Percentiles rank a stretch among this genome's conserved stretches.
These are phyloP conservation scores for Polyommatus iphigenia DNA, from an alignment of 2,888 invertebrate genomes.

Conservation along the genomic window DNA sequence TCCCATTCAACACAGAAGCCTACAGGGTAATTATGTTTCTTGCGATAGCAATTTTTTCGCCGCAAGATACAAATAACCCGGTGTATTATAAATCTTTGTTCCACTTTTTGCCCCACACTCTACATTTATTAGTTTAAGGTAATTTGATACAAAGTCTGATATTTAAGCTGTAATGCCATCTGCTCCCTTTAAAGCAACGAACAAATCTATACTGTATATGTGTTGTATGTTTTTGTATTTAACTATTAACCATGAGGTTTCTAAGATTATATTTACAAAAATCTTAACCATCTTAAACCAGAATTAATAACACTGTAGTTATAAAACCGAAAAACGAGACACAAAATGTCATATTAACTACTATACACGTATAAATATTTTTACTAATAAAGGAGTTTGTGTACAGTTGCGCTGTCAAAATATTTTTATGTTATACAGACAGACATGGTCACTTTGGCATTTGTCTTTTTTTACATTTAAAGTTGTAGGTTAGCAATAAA, in stretches of 20 bases:
- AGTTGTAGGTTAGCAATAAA: constrained; percentile 9
- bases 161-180: neutral
- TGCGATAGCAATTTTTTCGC: neutral
- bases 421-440: neutral
- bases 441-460: neutral
- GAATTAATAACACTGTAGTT: too few species aligned
- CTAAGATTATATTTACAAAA: too few species aligned
- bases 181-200: neutral
- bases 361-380: too few species aligned
- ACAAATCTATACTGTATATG: neutral
- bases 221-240: neutral
- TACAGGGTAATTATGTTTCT: neutral
- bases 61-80: too few species aligned
- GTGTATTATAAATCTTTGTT: neutral
- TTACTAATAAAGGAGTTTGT: neutral
- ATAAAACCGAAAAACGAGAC: too few species aligned
- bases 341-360: too few species aligned
- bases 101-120: neutral
- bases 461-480: neutral
- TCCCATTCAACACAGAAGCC: neutral
- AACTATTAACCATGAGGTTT: too few species aligned
- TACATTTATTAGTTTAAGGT: neutral
- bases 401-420: neutral
- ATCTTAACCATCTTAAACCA: too few species aligned
- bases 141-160: constrained; percentile 11